Conservation (phyloP, 2,888 invertebrate species). For the Ferdinandea cuprea region DNA sequence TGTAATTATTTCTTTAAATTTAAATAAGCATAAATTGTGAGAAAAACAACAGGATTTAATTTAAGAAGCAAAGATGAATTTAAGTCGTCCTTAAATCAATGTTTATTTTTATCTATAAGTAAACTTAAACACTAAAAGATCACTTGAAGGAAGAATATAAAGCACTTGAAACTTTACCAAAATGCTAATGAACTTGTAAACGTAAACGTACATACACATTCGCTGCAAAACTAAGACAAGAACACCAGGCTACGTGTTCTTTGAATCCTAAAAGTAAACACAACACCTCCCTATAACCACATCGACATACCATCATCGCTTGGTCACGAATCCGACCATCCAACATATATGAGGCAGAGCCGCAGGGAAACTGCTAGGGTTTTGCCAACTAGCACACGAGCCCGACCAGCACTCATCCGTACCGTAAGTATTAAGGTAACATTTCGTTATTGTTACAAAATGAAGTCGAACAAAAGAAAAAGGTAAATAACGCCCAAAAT, state of each 20-base stretch:
- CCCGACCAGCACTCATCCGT: neutral
- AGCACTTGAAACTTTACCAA: neutral
- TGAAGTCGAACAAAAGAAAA: conserved; percentile 9
- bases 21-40: neutral
- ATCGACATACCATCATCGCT: conserved; percentile 38
- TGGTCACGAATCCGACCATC: conserved; percentile 39
- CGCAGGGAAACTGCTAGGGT: neutral
- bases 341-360: conserved; percentile 19
- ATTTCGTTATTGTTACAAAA: conserved; percentile 38
- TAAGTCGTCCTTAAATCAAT: neutral
- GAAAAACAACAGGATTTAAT: neutral
- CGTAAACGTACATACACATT: neutral
- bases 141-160: neutral
- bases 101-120: neutral
- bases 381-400: conserved; percentile 17
- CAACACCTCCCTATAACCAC: conserved; percentile 31
- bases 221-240: neutral
- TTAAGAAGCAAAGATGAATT: neutral
- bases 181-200: conserved; percentile 3
- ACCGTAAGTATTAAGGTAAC: conserved; percentile 18
- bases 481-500: conserved; percentile 17
- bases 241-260: neutral
- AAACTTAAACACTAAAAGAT: neutral
- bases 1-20: too few relatives aligned
- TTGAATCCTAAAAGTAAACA: conserved; percentile 25